These are phyloP conservation scores for Lytechinus pictus DNA, from an alignment of 35 echinoderm and acorn worm genomes.

Conservation along the genomic window DNA sequence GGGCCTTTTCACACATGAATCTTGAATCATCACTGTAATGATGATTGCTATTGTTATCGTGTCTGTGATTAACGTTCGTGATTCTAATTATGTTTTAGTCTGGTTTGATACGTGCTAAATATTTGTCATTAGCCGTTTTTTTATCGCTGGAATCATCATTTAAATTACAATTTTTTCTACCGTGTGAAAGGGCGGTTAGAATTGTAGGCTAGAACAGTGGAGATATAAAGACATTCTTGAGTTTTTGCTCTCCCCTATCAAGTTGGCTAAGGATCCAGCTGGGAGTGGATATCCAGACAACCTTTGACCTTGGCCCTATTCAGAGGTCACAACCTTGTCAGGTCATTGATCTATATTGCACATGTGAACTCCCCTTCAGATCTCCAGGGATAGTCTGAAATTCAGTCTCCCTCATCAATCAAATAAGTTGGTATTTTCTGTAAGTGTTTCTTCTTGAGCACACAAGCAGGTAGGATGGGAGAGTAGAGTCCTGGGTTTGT, in stretches of 20 bases:
- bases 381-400: neutral
- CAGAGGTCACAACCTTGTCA: neutral
- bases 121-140: no score
- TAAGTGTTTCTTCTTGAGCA: no score
- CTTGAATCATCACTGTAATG: no score
- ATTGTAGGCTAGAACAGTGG: no score
- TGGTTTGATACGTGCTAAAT: no score
- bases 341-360: neutral
- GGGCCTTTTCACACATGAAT: no score
- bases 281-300: neutral
- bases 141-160: no score
- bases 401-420: neutral
- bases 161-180: no score
- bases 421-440: neutral
- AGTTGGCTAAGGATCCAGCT: neutral
- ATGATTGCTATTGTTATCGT: no score
- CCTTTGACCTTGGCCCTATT: neutral
- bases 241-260: neutral
- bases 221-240: neutral
- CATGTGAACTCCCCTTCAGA: neutral
- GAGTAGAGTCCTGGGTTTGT: neutral
- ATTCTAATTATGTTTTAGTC: no score
- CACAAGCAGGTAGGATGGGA: neutral
- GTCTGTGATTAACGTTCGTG: no score
- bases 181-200: no score